Evolutionary conservation across 2,888 invertebrate genomes (phyloP).

Genomic region (Atethmia centrago): DNA sequence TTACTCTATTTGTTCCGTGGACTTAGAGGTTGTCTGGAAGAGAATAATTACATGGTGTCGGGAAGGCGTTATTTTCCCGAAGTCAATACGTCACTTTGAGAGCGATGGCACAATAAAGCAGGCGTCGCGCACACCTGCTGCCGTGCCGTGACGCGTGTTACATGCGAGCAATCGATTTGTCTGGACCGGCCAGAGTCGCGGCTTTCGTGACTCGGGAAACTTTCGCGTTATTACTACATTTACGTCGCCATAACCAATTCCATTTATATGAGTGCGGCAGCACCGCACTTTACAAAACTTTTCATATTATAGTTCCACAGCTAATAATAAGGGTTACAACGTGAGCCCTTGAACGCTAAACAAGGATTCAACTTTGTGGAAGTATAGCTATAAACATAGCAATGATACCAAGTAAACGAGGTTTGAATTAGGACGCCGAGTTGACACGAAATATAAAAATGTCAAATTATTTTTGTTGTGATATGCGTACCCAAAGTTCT

Average conservation of each 20-base stretch:
- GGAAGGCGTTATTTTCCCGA: constrained; percentile 65
- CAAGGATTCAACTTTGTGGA: constrained; percentile 71
- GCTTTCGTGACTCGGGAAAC: constrained; percentile 82
- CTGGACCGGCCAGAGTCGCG: constrained; percentile 77
- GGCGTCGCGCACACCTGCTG: constrained; percentile 81
- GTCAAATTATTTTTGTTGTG: constrained; percentile 9
- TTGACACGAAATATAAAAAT: constrained; percentile 22
- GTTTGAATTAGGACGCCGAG: constrained; percentile 62
- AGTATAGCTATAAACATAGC: constrained; percentile 73
- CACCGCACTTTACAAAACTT: constrained; percentile 76
- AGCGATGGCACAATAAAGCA: constrained; percentile 74
- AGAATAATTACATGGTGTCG: constrained; percentile 70
- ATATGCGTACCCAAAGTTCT: neutral
- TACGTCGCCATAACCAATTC: constrained; percentile 81
- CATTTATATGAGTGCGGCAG: constrained; percentile 74
- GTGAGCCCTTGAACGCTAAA: constrained; percentile 75
- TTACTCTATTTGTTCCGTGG: constrained; percentile 64
- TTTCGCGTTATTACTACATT: constrained; percentile 82
- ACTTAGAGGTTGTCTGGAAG: constrained; percentile 64
- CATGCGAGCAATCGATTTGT: constrained; percentile 86
- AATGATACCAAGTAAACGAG: constrained; percentile 68
- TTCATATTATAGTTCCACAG: constrained; percentile 75
- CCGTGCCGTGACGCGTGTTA: constrained; percentile 72
- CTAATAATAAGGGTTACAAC: constrained; percentile 76
- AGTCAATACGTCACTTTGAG: constrained; percentile 74